phyloP scores from a whole-genome alignment of 2,113 vertebrate species.

The Ciconia maguari region DNA sequence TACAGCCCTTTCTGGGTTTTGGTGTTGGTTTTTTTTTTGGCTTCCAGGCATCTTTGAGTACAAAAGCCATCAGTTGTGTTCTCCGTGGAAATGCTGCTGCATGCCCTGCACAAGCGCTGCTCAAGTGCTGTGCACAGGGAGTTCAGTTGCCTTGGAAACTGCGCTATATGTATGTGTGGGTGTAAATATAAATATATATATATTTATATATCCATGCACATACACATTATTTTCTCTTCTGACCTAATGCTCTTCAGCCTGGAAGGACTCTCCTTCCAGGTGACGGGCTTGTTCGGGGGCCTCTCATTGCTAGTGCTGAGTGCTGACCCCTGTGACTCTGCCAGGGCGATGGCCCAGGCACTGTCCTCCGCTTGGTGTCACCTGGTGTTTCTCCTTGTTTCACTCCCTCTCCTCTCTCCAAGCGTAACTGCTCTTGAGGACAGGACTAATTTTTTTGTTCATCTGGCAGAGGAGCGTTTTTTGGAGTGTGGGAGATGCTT shows the following conservation, averaged over 20 bases:
- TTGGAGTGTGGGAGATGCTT: neutral
- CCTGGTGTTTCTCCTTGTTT: neutral
- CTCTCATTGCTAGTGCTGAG: neutral
- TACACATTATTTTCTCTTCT: neutral
- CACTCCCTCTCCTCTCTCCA: neutral
- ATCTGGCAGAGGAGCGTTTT: neutral
- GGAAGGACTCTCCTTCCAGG: neutral
- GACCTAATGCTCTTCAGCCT: neutral
- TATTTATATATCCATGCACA: neutral
- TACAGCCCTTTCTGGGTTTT: neutral
- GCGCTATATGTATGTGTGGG: neutral
- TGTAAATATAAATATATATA: neutral
- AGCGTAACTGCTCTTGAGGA: neutral
- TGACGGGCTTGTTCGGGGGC: neutral
- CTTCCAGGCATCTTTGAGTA: neutral
- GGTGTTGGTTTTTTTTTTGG: too few relatives aligned
- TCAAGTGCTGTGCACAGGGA: neutral
- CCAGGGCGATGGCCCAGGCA: neutral
- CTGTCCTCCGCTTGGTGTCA: neutral
- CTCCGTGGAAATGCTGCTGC: neutral
- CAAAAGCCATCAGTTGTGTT: neutral
- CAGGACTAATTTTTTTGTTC: neutral
- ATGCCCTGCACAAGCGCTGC: neutral
- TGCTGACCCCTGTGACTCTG: neutral
- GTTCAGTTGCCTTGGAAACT: slow-evolving; percentile 62